Evolutionary conservation across 53 echinoderm and acorn worm genomes (phyloP).

Genomic region (Apostichopus leukothele): DNA sequence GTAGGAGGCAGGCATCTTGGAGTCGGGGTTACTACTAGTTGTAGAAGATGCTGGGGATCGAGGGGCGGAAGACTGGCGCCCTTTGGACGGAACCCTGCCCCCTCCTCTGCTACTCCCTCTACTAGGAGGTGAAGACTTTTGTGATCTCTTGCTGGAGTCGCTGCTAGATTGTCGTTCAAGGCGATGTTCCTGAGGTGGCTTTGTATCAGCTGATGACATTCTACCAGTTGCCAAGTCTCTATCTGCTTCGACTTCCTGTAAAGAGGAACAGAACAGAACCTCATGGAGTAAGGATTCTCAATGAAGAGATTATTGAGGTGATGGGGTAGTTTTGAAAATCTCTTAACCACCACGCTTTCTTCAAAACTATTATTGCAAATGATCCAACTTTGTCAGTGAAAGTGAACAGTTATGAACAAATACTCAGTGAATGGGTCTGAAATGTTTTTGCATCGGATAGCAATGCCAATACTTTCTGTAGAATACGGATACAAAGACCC

Average conservation of each 20-base stretch:
- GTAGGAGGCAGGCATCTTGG: constrained; percentile 33
- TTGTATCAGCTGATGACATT: constrained; percentile 19
- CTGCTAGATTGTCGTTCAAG: constrained; percentile 48
- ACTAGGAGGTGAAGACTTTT: constrained; percentile 8
- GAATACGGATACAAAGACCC: no score
- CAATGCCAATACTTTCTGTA: no score
- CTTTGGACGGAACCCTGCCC: constrained; percentile 40
- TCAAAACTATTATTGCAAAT: no score
- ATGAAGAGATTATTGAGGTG: no score
- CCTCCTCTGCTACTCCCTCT: constrained; percentile 53
- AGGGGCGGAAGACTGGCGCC: constrained; percentile 18
- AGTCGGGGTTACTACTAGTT: not conserved
- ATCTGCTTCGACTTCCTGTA: constrained; percentile 54
- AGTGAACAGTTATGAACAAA: no score
- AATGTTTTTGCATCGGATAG: no score
- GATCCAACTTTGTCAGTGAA: no score
- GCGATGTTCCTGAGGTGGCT: not conserved
- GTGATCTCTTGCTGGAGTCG: constrained; percentile 40
- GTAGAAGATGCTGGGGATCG: constrained; percentile 17
- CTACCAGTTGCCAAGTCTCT: constrained; percentile 48
- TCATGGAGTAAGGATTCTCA: no score
- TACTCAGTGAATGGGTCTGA: no score
- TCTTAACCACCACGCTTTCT: no score
- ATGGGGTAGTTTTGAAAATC: no score
- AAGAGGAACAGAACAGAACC: not conserved